phyloP scores from a whole-genome alignment of 53 echinoderm and acorn worm genomes.

The Stichopus horrens region DNA sequence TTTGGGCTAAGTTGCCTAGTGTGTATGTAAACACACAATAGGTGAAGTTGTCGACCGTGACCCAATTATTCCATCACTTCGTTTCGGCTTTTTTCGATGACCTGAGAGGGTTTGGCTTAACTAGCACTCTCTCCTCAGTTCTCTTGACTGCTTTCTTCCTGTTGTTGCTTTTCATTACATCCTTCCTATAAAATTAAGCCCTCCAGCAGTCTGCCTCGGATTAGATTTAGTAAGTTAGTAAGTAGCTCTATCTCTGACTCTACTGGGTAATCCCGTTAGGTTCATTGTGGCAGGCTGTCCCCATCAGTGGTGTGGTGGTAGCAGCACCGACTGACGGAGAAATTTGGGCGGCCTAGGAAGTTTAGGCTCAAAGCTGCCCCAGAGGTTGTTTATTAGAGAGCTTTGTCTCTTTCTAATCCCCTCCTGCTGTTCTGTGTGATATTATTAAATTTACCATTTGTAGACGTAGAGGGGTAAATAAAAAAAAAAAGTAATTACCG shows the following conservation, averaged over 20 bases:
- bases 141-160: constrained; percentile 8
- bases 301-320: too few species aligned
- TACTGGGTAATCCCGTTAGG: background rate
- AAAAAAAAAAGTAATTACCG: background rate
- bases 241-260: background rate
- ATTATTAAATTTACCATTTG: background rate
- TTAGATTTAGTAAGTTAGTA: too few species aligned
- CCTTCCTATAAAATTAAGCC: background rate
- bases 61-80: background rate
- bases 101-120: background rate
- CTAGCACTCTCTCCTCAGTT: background rate
- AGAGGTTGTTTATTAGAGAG: background rate
- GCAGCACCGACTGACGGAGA: too few species aligned
- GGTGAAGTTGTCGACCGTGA: background rate
- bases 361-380: too few species aligned
- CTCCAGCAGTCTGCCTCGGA: too few species aligned
- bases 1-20: too few species aligned
- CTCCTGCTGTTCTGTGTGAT: background rate
- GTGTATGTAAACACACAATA: background rate
- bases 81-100: background rate
- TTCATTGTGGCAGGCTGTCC: background rate
- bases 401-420: background rate
- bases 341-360: too few species aligned
- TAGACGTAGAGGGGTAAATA: background rate
- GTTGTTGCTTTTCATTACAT: constrained; percentile 23